Conservation (phyloP, 2,113 vertebrate genomes). For the Arenaria interpres region DNA sequence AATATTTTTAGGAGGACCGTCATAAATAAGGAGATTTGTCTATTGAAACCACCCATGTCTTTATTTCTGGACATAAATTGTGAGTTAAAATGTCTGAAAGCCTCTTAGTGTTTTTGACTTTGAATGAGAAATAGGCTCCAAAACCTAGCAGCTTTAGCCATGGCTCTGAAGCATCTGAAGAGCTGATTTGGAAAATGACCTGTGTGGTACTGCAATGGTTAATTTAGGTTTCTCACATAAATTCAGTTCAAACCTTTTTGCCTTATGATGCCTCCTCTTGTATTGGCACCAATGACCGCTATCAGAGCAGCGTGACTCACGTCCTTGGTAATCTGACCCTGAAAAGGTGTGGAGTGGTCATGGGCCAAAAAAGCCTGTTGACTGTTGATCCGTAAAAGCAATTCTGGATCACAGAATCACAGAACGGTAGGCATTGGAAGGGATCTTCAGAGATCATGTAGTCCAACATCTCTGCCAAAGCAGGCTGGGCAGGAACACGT, state of each 20-base stretch:
- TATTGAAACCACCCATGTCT: neutral
- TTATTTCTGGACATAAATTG: conserved; percentile 23
- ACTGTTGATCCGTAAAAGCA: rapidly evolving
- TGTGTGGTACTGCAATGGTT: conserved; percentile 1
- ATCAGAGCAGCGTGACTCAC: neutral
- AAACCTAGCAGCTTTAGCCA: neutral
- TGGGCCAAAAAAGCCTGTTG: neutral
- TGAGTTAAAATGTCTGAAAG: neutral
- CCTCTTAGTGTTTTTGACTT: neutral
- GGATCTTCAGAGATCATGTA: neutral
- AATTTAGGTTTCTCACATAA: conserved; percentile 13
- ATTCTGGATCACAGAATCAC: neutral
- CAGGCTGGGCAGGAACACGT: neutral
- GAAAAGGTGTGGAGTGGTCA: neutral
- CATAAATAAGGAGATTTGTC: conserved; percentile 25
- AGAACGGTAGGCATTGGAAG: neutral
- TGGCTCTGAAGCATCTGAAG: neutral
- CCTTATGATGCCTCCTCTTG: neutral
- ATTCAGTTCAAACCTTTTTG: neutral
- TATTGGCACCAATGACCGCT: rapidly evolving
- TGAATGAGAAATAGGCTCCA: neutral
- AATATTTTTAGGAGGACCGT: neutral
- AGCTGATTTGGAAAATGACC: neutral
- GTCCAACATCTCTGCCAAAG: neutral
- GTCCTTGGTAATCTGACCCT: neutral